Evolutionary conservation across 2,888 invertebrate genomes (phyloP).

Genomic region (Harpagoxenus sublaevis): DNA sequence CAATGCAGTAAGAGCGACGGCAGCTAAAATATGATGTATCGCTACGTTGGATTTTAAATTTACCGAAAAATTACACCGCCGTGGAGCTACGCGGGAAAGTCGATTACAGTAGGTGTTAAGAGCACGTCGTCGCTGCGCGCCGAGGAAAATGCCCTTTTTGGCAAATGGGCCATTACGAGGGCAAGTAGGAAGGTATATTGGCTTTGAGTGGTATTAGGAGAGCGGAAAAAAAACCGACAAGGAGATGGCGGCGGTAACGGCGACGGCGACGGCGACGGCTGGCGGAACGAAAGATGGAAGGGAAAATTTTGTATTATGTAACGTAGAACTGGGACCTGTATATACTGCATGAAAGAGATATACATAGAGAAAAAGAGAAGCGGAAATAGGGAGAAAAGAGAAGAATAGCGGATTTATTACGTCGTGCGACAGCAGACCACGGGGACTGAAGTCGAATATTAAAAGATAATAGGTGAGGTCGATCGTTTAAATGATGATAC

Average conservation of each 20-base stretch:
- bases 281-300: constrained; percentile 29
- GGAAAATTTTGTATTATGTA: constrained; percentile 60
- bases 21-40: constrained; percentile 48
- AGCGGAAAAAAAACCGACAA: constrained; percentile 50
- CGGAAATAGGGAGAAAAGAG: constrained; percentile 28
- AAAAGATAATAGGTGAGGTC: constrained; percentile 34
- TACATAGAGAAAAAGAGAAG: background rate
- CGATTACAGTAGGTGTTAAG: constrained; percentile 55
- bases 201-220: constrained; percentile 68
- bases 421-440: constrained; percentile 19
- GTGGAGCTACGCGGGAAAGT: constrained; percentile 29
- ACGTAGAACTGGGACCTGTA: constrained; percentile 36
- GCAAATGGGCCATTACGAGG: constrained; percentile 69
- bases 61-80: constrained; percentile 49
- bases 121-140: constrained; percentile 51
- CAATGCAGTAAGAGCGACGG: background rate
- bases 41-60: constrained; percentile 42
- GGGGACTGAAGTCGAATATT: constrained; percentile 59
- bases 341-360: constrained; percentile 16
- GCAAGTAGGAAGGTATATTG: constrained; percentile 66
- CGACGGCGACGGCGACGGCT: constrained; percentile 16
- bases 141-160: constrained; percentile 46
- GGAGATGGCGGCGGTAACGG: constrained; percentile 27
- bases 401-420: constrained; percentile 62
- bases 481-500: constrained; percentile 34